Evolutionary conservation across 2,888 invertebrate species (phyloP).

Genomic region (Patella ulyssiponensis): DNA sequence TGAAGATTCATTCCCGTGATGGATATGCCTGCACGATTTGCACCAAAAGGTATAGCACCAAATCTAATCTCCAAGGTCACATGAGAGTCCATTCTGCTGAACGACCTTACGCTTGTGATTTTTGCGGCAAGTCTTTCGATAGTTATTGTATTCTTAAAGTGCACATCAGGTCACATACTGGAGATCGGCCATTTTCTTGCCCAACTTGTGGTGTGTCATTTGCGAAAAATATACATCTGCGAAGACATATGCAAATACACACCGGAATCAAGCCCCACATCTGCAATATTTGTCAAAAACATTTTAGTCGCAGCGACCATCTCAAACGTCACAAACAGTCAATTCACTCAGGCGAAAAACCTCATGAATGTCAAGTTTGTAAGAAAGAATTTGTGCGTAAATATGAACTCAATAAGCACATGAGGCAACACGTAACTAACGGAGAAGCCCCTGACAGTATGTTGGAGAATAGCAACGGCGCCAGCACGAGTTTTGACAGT

Average conservation of each 20-base stretch:
- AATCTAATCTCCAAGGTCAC: slow-evolving; percentile 50
- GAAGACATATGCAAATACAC: slow-evolving; percentile 55
- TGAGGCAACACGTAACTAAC: slow-evolving; percentile 39
- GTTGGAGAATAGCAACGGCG: not conserved
- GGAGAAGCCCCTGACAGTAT: slow-evolving; percentile 27
- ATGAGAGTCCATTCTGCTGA: slow-evolving; percentile 47
- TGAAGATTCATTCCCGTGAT: slow-evolving; percentile 41
- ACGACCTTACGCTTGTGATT: slow-evolving; percentile 43
- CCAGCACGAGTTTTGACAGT: not conserved
- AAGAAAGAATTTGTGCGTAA: slow-evolving; percentile 55
- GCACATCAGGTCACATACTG: slow-evolving; percentile 52
- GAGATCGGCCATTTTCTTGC: slow-evolving; percentile 54
- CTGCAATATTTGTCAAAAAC: slow-evolving; percentile 52
- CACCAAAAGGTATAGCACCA: slow-evolving; percentile 43
- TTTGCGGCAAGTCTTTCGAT: slow-evolving; percentile 47
- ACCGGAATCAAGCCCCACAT: slow-evolving; percentile 54
- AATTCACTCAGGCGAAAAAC: slow-evolving; percentile 50
- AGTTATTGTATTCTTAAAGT: slow-evolving; percentile 46
- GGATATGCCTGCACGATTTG: slow-evolving; percentile 45
- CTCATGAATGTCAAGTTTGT: slow-evolving; percentile 51
- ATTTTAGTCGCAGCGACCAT: slow-evolving; percentile 54
- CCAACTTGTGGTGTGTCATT: slow-evolving; percentile 54
- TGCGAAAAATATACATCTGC: slow-evolving; percentile 57
- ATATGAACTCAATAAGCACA: slow-evolving; percentile 54
- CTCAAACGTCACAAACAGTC: slow-evolving; percentile 55